Percentiles rank a stretch among this genome's conserved stretches.
phyloP scores from a whole-genome alignment of 2,888 invertebrate genomes.

The Amorpha juglandis region DNA sequence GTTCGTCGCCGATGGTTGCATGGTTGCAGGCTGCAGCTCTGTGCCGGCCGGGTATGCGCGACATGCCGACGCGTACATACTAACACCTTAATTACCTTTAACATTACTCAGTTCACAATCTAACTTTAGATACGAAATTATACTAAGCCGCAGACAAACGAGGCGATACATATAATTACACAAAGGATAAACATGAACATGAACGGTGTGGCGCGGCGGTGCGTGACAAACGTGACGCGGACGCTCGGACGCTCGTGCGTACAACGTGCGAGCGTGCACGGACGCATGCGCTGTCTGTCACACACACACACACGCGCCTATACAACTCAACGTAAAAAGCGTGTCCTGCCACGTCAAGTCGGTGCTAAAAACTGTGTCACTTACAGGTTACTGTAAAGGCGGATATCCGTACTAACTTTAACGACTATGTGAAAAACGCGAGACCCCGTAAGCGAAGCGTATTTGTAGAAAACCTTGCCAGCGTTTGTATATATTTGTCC shows the following conservation, averaged over 20 bases:
- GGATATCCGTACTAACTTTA: constrained; percentile 19
- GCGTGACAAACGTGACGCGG: background rate
- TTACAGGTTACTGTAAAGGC: constrained; percentile 19
- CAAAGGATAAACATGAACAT: constrained; percentile 9
- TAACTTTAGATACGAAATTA: constrained; percentile 42
- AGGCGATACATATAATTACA: constrained; percentile 23
- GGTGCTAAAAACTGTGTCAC: constrained; percentile 19
- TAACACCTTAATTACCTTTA: constrained; percentile 55
- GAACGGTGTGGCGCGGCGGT: background rate
- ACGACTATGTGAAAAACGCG: constrained; percentile 32
- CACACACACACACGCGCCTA: background rate
- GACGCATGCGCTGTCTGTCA: background rate
- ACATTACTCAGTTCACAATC: constrained; percentile 60
- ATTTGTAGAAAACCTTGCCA: constrained; percentile 47
- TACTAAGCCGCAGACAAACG: constrained; percentile 27
- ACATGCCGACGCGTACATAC: constrained; percentile 47
- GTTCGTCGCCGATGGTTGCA: constrained; percentile 15
- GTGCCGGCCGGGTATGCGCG: constrained; percentile 1
- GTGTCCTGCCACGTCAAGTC: background rate
- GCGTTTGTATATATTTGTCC: constrained; percentile 49
- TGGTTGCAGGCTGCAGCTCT: background rate
- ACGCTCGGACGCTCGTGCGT: background rate
- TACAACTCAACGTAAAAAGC: constrained; percentile 1
- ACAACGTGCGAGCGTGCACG: background rate
- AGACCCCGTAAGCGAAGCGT: constrained; percentile 53